A percentile compares a stretch with the other conserved stretches of the same genome.
Conservation (phyloP, 2,113 vertebrate species). For the Xiphophorus couchianus region DNA sequence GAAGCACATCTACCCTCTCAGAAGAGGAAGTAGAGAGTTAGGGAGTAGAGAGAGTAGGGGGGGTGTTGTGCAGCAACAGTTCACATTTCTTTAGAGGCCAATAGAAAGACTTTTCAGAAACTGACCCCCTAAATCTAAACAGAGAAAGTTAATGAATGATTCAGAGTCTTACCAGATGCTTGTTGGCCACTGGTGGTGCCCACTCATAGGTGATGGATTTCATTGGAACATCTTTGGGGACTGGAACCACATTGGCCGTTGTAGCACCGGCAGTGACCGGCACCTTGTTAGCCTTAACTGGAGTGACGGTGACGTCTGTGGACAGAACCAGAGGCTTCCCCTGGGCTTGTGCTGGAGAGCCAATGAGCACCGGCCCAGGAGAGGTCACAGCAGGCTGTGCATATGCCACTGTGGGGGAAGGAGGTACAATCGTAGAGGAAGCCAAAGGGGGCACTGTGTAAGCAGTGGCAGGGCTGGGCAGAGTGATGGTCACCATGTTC, state of each 20-base stretch:
- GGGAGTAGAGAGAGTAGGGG: too few relatives aligned
- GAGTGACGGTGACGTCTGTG: conserved; percentile 1
- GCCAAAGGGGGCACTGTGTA: conserved; percentile 20
- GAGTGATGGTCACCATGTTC: conserved; percentile 89
- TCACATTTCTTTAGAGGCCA: too few relatives aligned
- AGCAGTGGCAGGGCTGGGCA: conserved; percentile 74
- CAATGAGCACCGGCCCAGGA: background rate
- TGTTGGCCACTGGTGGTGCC: conserved; percentile 94
- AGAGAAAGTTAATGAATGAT: too few relatives aligned
- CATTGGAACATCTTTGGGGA: conserved; percentile 86
- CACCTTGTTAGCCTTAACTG: conserved; percentile 35
- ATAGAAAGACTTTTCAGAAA: background rate
- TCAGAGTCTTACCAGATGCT: conserved; percentile 84
- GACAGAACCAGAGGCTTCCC: background rate
- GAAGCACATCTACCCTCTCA: too few relatives aligned
- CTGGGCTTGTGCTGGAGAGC: background rate
- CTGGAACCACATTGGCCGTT: conserved; percentile 65
- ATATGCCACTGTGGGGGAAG: conserved; percentile 6
- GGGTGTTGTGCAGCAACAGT: too few relatives aligned
- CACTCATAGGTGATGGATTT: conserved; percentile 94
- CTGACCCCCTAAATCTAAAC: too few relatives aligned
- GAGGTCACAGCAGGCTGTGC: conserved; percentile 11
- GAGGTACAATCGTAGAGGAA: conserved; percentile 9
- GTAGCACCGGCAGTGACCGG: conserved; percentile 24
- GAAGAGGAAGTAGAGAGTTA: too few relatives aligned